Conservation (phyloP, 2,888 invertebrate species). For the Philonicus albiceps region DNA sequence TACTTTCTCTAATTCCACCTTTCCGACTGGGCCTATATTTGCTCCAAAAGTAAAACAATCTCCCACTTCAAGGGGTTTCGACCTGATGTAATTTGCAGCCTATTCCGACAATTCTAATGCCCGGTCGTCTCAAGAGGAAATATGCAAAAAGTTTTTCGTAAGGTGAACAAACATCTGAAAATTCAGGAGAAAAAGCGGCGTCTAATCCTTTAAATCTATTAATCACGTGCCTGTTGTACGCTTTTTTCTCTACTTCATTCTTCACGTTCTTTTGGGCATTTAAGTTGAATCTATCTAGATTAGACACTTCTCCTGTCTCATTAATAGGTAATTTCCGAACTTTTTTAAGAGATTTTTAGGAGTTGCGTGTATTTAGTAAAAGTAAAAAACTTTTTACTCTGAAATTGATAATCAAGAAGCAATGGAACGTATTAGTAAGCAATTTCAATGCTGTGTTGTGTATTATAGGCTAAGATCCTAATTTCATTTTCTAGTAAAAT, state of each 20-base stretch:
- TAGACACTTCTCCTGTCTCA: not conserved
- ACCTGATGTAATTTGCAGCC: slow-evolving; percentile 2
- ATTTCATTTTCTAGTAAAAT: no score
- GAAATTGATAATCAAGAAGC: not conserved
- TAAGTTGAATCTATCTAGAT: not conserved
- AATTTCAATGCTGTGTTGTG: no score
- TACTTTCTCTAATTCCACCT: not conserved
- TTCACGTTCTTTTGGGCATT: not conserved
- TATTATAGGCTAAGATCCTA: no score
- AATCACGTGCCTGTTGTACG: not conserved
- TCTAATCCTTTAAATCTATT: not conserved
- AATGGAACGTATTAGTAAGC: no score
- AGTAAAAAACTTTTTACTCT: not conserved
- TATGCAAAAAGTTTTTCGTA: not conserved
- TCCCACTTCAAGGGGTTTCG: not conserved
- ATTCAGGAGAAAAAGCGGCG: not conserved
- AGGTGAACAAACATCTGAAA: not conserved
- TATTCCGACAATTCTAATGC: not conserved
- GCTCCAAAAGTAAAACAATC: not conserved
- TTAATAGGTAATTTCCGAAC: not conserved
- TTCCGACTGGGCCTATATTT: not conserved
- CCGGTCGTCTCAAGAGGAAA: not conserved
- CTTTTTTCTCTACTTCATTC: not conserved
- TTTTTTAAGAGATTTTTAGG: not conserved
- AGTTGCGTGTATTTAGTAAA: not conserved